Percentiles rank a stretch among this genome's conserved stretches.
These are phyloP conservation scores for Chalcosyrphus nemorum DNA, from an alignment of 2,888 invertebrate genomes.

Conservation along the genomic window DNA sequence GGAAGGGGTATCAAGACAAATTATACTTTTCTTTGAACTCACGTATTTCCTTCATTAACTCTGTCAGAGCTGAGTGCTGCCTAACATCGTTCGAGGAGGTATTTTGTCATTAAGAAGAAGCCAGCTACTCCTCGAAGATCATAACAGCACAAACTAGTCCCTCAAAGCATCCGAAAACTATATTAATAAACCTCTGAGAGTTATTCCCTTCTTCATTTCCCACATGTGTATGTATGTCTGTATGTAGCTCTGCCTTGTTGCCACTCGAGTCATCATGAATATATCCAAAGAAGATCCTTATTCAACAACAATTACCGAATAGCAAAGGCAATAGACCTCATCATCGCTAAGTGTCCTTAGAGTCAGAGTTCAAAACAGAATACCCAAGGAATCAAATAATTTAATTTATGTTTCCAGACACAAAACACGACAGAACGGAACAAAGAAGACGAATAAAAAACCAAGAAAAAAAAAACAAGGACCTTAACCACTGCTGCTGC, in stretches of 20 bases:
- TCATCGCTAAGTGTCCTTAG: constrained; percentile 60
- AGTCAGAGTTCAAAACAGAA: constrained; percentile 32
- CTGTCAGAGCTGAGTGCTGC: neutral
- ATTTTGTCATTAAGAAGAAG: neutral
- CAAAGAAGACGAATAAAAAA: constrained; percentile 17
- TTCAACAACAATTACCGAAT: constrained; percentile 40
- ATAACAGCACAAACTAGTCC: neutral
- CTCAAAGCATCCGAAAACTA: neutral
- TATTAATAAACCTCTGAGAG: neutral
- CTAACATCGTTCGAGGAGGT: neutral
- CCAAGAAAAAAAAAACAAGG: constrained; percentile 29
- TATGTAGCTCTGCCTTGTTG: neutral
- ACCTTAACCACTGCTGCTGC: constrained; percentile 31
- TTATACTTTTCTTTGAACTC: neutral
- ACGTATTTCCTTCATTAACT: constrained; percentile 21
- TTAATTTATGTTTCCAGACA: constrained; percentile 69
- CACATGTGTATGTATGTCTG: neutral
- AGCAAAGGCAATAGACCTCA: constrained; percentile 62
- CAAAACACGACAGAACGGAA: constrained; percentile 43
- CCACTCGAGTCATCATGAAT: neutral
- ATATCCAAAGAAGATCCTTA: neutral
- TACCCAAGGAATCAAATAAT: constrained; percentile 65
- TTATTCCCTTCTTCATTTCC: neutral
- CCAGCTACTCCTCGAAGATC: neutral
- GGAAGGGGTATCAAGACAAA: neutral